These are phyloP conservation scores for Tenthredo distinguenda DNA, from an alignment of 2,888 invertebrate genomes.

Conservation along the genomic window DNA sequence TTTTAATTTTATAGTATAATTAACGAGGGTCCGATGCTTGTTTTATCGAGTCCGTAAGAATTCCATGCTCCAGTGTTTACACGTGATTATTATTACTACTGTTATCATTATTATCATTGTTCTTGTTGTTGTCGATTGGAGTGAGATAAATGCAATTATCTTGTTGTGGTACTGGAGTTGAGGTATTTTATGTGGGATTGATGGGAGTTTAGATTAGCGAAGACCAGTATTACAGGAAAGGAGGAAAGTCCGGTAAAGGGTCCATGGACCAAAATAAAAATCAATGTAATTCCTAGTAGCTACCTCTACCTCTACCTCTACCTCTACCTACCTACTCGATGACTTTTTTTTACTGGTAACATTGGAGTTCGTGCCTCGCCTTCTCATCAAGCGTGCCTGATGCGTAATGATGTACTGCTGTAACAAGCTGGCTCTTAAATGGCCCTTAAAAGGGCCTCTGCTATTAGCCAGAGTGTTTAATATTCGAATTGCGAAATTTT, in stretches of 20 bases:
- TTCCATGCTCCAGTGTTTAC: not conserved
- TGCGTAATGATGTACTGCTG: slow-evolving; percentile 47
- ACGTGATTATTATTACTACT: too few relatives aligned
- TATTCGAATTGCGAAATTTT: slow-evolving; percentile 70
- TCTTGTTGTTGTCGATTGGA: not conserved
- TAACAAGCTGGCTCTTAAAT: slow-evolving; percentile 43
- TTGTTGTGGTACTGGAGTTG: not conserved
- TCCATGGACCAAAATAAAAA: slow-evolving; percentile 11
- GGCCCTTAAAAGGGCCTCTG: slow-evolving; percentile 42
- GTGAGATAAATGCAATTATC: not conserved
- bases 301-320: not conserved
- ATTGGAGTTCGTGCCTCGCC: slow-evolving; percentile 46
- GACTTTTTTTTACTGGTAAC: slow-evolving; percentile 15
- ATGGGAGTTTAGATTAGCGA: slow-evolving; percentile 4
- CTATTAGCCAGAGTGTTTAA: slow-evolving; percentile 66
- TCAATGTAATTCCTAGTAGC: slow-evolving; percentile 41
- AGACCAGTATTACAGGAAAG: slow-evolving; percentile 37
- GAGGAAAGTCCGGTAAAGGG: slow-evolving; percentile 36
- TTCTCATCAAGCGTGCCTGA: slow-evolving; percentile 40
- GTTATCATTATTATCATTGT: too few relatives aligned
- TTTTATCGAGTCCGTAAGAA: not conserved
- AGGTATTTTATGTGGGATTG: slow-evolving; percentile 13
- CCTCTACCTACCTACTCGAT: slow-evolving; percentile 27
- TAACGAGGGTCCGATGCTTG: not conserved
- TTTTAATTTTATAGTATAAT: not conserved